These are phyloP conservation scores for Congeria kusceri DNA, from an alignment of 2,888 invertebrate genomes.

Conservation along the genomic window DNA sequence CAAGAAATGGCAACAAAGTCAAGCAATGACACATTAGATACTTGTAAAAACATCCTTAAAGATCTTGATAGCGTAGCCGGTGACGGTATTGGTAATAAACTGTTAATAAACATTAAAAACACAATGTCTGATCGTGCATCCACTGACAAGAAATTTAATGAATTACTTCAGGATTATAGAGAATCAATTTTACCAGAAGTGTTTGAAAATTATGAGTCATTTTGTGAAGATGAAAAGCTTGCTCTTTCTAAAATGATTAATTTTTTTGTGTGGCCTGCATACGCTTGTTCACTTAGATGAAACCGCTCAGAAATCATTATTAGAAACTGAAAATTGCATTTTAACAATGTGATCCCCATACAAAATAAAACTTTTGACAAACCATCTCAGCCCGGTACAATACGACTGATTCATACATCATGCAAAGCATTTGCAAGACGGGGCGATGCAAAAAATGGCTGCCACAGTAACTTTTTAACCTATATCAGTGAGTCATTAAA, in stretches of 20 bases:
- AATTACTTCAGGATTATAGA: neutral
- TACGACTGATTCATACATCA: conserved; percentile 3
- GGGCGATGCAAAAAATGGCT: conserved; percentile 30
- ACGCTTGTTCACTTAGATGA: neutral
- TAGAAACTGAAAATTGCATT: conserved; percentile 6
- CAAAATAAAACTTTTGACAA: conserved; percentile 3
- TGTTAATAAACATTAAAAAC: conserved; percentile 17
- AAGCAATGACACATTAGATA: conserved; percentile 26
- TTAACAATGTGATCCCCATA: conserved; percentile 10
- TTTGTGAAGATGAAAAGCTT: neutral
- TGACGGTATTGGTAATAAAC: neutral
- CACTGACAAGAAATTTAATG: conserved; percentile 11
- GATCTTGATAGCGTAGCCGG: conserved; percentile 5
- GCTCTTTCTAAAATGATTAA: neutral
- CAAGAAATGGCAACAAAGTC: conserved; percentile 43
- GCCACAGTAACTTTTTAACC: conserved; percentile 18
- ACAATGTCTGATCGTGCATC: conserved; percentile 24
- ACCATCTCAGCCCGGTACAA: conserved; percentile 11
- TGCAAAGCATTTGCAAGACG: conserved; percentile 23
- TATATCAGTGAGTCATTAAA: conserved; percentile 40
- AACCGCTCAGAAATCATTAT: neutral
- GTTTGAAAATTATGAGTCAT: neutral
- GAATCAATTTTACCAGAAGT: neutral
- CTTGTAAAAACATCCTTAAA: conserved; percentile 26
- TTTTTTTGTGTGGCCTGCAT: neutral